Conservation (phyloP, 2,797 vertebrate species). For the Sebastes minor region DNA sequence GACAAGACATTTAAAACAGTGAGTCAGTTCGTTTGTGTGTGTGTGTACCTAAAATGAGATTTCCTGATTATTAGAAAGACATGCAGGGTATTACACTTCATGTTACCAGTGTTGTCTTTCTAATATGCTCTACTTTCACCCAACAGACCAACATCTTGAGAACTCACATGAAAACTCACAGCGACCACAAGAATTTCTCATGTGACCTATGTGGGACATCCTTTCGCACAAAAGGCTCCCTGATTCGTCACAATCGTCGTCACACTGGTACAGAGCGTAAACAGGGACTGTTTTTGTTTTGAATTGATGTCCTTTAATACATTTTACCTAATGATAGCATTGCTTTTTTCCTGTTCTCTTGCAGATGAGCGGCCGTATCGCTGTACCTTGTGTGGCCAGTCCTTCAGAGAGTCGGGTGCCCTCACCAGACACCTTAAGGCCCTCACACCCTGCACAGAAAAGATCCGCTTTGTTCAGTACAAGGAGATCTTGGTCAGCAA, state of each 20-base stretch:
- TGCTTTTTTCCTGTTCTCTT: not conserved
- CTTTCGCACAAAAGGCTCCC: conserved; percentile 96
- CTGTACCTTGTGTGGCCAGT: conserved; percentile 94
- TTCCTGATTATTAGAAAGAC: not conserved
- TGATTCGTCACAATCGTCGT: conserved; percentile 95
- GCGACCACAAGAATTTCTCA: conserved; percentile 94
- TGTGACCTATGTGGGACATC: conserved; percentile 92
- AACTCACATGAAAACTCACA: conserved; percentile 96
- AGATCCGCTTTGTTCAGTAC: conserved; percentile 91
- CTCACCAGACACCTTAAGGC: conserved; percentile 96
- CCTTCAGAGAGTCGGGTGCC: conserved; percentile 96
- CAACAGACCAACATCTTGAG: conserved; percentile 93
- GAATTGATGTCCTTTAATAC: fast-evolving
- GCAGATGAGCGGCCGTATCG: conserved; percentile 96
- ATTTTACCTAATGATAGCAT: not conserved
- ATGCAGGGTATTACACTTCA: not conserved
- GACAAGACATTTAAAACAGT: conserved; percentile 98
- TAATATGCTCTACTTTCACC: not conserved
- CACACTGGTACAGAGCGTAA: conserved; percentile 88
- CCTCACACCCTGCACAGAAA: conserved; percentile 96
- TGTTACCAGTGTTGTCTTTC: not conserved
- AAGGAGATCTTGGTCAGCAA: conserved; percentile 90
- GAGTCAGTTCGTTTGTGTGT: conserved; percentile 6
- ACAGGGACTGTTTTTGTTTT: not conserved
- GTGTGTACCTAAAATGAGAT: not conserved